A percentile compares a stretch with the other conserved stretches of the same genome.
phyloP scores from a whole-genome alignment of 2,888 invertebrate genomes.

The Hirtodrosophila histrioides region DNA sequence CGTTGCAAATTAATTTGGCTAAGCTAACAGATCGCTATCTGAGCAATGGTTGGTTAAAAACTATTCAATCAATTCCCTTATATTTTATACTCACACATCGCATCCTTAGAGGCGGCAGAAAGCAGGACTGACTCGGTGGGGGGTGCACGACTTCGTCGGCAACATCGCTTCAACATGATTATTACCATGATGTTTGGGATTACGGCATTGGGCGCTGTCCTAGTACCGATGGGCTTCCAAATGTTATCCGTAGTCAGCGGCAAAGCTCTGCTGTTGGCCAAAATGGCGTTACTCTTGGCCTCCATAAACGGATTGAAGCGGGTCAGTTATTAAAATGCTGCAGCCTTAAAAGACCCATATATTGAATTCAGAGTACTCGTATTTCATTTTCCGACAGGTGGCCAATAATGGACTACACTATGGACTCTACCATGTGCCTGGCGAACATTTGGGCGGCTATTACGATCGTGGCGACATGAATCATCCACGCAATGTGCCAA shows the following conservation, averaged over 20 bases:
- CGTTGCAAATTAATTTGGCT: slow-evolving; percentile 87
- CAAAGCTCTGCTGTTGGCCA: slow-evolving; percentile 91
- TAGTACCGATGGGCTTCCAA: slow-evolving; percentile 93
- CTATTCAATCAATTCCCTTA: neutral
- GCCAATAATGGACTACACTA: slow-evolving; percentile 90
- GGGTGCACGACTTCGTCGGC: slow-evolving; percentile 85
- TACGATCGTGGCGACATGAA: slow-evolving; percentile 82
- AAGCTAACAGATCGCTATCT: slow-evolving; percentile 72
- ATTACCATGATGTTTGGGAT: slow-evolving; percentile 92
- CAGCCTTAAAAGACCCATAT: slow-evolving; percentile 51
- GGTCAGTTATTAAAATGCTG: slow-evolving; percentile 82
- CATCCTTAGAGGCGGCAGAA: slow-evolving; percentile 15
- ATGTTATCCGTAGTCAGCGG: slow-evolving; percentile 92
- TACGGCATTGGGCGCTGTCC: slow-evolving; percentile 90
- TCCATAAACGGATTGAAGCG: slow-evolving; percentile 92
- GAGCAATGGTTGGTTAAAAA: slow-evolving; percentile 30
- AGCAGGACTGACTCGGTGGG: slow-evolving; percentile 49
- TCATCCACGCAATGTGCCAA: slow-evolving; percentile 79
- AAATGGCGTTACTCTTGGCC: slow-evolving; percentile 91
- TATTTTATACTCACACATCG: neutral
- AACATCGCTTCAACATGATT: slow-evolving; percentile 88
- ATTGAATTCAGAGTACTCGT: slow-evolving; percentile 23
- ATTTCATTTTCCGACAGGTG: slow-evolving; percentile 85
- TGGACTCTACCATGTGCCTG: slow-evolving; percentile 88
- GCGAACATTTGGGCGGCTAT: slow-evolving; percentile 81